A percentile compares a stretch with the other conserved stretches of the same genome.
Evolutionary conservation across 2,888 invertebrate species (phyloP).

Genomic region (Monopis laevigella): DNA sequence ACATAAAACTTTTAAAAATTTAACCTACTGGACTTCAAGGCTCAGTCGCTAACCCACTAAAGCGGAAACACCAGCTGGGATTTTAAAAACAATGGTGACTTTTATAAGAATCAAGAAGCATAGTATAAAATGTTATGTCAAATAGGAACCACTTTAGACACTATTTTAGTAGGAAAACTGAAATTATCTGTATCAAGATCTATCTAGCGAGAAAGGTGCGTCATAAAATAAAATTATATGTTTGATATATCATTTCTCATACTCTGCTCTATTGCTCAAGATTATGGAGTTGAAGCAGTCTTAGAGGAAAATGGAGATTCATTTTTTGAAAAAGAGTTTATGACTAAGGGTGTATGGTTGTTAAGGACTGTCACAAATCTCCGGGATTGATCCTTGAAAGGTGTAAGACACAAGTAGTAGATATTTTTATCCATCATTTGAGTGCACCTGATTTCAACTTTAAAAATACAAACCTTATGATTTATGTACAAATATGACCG

Average conservation of each 20-base stretch:
- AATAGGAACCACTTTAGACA: constrained; percentile 91
- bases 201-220: constrained; percentile 77
- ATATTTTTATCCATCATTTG: constrained; percentile 82
- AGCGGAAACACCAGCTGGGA: constrained; percentile 88
- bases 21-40: constrained; percentile 75
- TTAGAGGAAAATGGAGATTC: constrained; percentile 85
- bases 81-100: constrained; percentile 90
- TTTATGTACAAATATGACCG: constrained; percentile 86
- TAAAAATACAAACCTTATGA: constrained; percentile 85
- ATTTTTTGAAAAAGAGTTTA: constrained; percentile 93
- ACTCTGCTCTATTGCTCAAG: constrained; percentile 91
- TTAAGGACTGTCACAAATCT: constrained; percentile 87
- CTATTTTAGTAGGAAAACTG: constrained; percentile 89
- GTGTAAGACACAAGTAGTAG: constrained; percentile 82
- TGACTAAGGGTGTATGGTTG: constrained; percentile 90
- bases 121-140: constrained; percentile 87
- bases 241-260: constrained; percentile 96
- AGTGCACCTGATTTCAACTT: constrained; percentile 84
- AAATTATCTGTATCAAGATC: constrained; percentile 88
- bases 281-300: constrained; percentile 88
- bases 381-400: constrained; percentile 82
- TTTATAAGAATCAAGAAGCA: constrained; percentile 88
- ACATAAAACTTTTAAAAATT: constrained; percentile 71
- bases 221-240: constrained; percentile 74
- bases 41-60: constrained; percentile 79